Percentiles rank a stretch among this genome's conserved stretches.
phyloP scores from a whole-genome alignment of 2,888 invertebrate species.

The Pegoplata infirma region DNA sequence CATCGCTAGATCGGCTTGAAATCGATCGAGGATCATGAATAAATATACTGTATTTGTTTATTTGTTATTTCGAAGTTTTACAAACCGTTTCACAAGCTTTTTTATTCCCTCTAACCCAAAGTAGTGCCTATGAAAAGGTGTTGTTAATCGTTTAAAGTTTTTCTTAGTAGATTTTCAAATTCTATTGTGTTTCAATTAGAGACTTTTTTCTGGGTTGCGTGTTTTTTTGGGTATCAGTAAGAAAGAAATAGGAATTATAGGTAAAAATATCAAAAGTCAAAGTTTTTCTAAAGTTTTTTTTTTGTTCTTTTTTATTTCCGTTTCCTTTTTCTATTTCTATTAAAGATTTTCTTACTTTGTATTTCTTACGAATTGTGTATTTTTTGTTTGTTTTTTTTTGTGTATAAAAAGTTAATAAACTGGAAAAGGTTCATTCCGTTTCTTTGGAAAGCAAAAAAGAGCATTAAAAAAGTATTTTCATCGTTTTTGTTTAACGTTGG shows the following conservation, averaged over 20 bases:
- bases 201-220: neutral
- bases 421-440: slow-evolving; percentile 17
- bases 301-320: neutral
- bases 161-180: neutral
- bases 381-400: neutral
- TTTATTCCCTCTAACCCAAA: too few species aligned
- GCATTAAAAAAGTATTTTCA: slow-evolving; percentile 32
- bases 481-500: neutral
- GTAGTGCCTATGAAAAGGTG: neutral
- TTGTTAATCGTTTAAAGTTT: slow-evolving; percentile 28
- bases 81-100: too few species aligned
- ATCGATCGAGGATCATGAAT: too few species aligned
- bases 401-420: slow-evolving; percentile 29
- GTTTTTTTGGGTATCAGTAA: neutral
- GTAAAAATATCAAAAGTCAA: slow-evolving; percentile 12
- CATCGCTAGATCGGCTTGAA: too few species aligned
- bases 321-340: neutral
- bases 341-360: neutral
- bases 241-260: neutral
- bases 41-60: too few species aligned
- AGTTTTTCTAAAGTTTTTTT: slow-evolving; percentile 8
- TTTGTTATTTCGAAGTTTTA: too few species aligned
- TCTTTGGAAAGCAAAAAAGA: slow-evolving; percentile 2
- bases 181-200: slow-evolving; percentile 52
- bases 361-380: neutral